These are phyloP conservation scores for Sycophila texana DNA, from an alignment of 2,888 invertebrate genomes.

Conservation along the genomic window DNA sequence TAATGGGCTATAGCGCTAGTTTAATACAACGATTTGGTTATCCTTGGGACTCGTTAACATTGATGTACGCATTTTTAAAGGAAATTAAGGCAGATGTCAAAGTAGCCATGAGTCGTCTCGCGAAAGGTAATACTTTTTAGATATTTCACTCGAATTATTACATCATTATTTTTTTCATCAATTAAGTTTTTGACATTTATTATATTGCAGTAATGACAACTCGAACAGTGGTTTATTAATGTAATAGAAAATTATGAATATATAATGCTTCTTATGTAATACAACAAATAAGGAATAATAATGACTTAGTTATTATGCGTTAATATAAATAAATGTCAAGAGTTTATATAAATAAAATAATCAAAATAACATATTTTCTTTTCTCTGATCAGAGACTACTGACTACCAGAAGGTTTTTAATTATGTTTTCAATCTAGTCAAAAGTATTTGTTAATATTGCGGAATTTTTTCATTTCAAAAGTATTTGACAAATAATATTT, in stretches of 20 bases:
- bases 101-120: slow-evolving; percentile 85
- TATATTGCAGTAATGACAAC: not conserved
- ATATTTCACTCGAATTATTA: not conserved
- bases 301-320: too few relatives aligned
- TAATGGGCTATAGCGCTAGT: slow-evolving; percentile 85
- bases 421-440: slow-evolving; percentile 28
- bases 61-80: slow-evolving; percentile 88
- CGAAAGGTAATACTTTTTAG: slow-evolving; percentile 80
- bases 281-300: too few relatives aligned
- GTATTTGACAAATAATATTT: not conserved
- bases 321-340: not conserved
- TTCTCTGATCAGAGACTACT: slow-evolving; percentile 20
- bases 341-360: not conserved
- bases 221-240: not conserved
- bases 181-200: slow-evolving; percentile 28
- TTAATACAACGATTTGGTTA: slow-evolving; percentile 80
- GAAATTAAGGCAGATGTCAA: slow-evolving; percentile 85
- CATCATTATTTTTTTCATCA: not conserved
- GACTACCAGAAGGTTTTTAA: slow-evolving; percentile 32
- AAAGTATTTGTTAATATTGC: not conserved
- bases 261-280: too few relatives aligned
- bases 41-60: slow-evolving; percentile 88
- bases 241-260: too few relatives aligned
- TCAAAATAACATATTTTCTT: not conserved
- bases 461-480: not conserved